These are phyloP conservation scores for Euplagia quadripunctaria DNA, from an alignment of 2,888 invertebrate genomes.

Conservation along the genomic window DNA sequence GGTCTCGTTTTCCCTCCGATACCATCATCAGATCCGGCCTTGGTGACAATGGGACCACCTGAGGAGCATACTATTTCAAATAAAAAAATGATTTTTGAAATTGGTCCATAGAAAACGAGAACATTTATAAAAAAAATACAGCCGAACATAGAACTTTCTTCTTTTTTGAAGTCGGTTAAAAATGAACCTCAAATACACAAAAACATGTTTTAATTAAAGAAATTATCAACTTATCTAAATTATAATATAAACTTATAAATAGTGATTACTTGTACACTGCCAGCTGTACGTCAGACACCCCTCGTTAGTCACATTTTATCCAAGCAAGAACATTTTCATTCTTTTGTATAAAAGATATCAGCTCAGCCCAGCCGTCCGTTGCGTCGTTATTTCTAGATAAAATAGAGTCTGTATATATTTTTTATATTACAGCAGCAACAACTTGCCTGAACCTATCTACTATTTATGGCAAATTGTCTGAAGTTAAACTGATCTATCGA, in stretches of 20 bases:
- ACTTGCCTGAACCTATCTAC: neutral
- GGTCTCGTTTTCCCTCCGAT: too few relatives aligned
- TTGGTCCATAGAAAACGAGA: too few relatives aligned
- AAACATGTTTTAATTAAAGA: neutral
- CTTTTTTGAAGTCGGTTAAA: too few relatives aligned
- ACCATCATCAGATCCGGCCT: too few relatives aligned
- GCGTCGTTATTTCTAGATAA: constrained; percentile 15
- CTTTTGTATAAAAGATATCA: constrained; percentile 14
- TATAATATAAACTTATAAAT: neutral
- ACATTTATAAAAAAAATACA: too few relatives aligned
- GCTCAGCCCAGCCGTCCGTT: constrained; percentile 12
- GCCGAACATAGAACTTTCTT: too few relatives aligned
- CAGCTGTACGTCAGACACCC: constrained; percentile 1
- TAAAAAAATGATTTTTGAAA: too few relatives aligned
- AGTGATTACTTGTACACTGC: neutral
- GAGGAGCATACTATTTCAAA: too few relatives aligned
- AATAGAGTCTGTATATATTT: constrained; percentile 1
- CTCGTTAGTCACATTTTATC: constrained; percentile 15
- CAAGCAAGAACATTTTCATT: constrained; percentile 11
- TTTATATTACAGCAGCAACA: constrained; percentile 1
- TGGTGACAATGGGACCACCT: too few relatives aligned
- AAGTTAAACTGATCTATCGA: neutral
- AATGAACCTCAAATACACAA: neutral
- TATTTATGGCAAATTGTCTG: neutral
- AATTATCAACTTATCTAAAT: neutral